phyloP scores from a whole-genome alignment of 35 echinoderm and acorn worm species.

The Lytechinus pictus region DNA sequence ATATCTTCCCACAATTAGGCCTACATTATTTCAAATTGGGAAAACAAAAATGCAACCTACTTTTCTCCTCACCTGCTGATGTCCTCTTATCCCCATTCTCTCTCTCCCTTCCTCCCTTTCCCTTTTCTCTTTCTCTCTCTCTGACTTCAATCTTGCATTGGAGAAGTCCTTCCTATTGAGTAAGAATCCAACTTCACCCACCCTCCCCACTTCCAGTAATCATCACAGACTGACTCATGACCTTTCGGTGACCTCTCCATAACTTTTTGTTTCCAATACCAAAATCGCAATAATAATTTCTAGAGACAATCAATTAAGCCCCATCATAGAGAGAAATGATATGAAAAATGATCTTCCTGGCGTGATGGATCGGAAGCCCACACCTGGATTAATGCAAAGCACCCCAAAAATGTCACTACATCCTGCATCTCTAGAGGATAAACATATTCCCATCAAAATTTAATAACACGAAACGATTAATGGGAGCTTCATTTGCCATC shows the following conservation, averaged over 20 bases:
- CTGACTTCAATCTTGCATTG: not conserved
- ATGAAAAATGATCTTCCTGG: not conserved
- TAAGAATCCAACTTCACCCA: not conserved
- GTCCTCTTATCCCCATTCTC: not conserved
- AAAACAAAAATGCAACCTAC: no score
- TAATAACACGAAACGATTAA: not conserved
- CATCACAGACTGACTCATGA: not conserved
- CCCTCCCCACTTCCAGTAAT: not conserved
- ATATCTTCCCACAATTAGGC: no score
- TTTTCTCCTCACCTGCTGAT: no score
- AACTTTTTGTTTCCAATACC: not conserved
- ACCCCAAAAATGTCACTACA: not conserved
- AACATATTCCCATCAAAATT: not conserved
- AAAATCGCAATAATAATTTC: not conserved
- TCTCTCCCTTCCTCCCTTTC: not conserved
- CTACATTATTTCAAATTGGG: no score
- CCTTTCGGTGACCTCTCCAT: not conserved
- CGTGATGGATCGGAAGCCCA: not conserved
- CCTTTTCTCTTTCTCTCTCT: not conserved
- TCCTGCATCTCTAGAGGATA: not conserved
- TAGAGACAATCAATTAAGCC: not conserved
- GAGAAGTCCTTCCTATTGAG: not conserved
- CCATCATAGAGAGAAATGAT: not conserved
- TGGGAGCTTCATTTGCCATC: conserved; percentile 1
- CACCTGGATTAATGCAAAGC: conserved; percentile 8